Evolutionary conservation across 2,113 vertebrate species (phyloP), one percentile per base, ranked within the genome.

Genomic region (Heliornis fulica): DNA sequence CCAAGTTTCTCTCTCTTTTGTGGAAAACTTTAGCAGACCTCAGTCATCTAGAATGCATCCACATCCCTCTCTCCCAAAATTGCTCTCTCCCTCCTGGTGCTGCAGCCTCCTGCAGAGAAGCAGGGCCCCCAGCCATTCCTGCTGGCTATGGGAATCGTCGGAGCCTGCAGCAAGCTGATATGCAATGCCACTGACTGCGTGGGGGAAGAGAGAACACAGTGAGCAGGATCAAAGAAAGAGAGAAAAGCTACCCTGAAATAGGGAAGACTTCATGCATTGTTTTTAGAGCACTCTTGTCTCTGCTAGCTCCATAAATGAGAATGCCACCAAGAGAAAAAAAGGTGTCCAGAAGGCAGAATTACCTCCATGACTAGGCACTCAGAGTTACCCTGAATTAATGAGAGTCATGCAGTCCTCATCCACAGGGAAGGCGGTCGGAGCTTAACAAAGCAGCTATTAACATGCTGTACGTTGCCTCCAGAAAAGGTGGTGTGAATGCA

Each of bases 71-170:
- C 34, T 28, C 3, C 38, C 8, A 12, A 36, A 75, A 66, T 3
- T 10, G 19, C 4, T 57, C 83, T 60, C 4, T 57, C 83, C 64
- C 26, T 60, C 11, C 43, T 32, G 20, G 15, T 40, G 26, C n/a
- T 1, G 0, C 57, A 72, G 74, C 19, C 10, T 0, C 1, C 26
- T 32, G 36, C 51, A 10, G 63, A 0, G 0, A 40, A 60, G 51
- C 38, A 12, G 18, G 5, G 25, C 16, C 68, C 36, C 2, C 0
- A 8, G 53, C 29, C 10, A 1, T 38, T 68, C 54, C 54, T 15
- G 32, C 28, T 31, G n/a, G 53, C 23, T 0, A 0, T 1, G 2
- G 20, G 17, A 10, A 40, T 66, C 3, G 7, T 43, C 4, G 0
- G 29, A 29, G 59, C 59, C 83, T 71, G 65, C 21, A 22, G 75